phyloP scores from a whole-genome alignment of 2,797 vertebrate genomes.

The Myotis myotis region DNA sequence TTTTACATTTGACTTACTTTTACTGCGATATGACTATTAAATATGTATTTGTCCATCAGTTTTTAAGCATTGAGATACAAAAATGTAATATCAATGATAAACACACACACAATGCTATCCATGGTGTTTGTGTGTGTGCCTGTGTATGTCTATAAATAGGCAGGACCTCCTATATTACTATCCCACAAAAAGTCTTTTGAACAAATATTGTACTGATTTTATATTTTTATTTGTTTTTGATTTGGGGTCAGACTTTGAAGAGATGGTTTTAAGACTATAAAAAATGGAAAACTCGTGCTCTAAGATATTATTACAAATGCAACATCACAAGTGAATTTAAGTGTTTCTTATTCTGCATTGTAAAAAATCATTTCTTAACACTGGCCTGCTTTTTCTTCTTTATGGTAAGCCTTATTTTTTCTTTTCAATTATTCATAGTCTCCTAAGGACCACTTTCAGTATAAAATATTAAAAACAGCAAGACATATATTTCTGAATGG shows the following conservation, averaged over 20 bases:
- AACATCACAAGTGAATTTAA: slow-evolving; percentile 58
- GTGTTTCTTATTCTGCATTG: slow-evolving; percentile 52
- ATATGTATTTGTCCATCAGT: background rate
- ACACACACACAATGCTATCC: background rate
- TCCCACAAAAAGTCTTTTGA: background rate
- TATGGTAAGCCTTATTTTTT: slow-evolving; percentile 63
- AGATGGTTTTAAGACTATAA: slow-evolving; percentile 41
- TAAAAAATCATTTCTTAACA: slow-evolving; percentile 59
- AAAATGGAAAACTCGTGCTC: slow-evolving; percentile 39
- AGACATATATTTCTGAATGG: slow-evolving; percentile 68
- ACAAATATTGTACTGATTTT: background rate
- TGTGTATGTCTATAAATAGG: background rate
- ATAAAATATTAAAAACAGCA: slow-evolving; percentile 65
- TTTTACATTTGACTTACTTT: background rate
- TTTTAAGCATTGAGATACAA: background rate
- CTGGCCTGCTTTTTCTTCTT: slow-evolving; percentile 60
- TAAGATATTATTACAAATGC: slow-evolving; percentile 59
- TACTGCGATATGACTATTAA: background rate
- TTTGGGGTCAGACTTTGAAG: slow-evolving; percentile 36
- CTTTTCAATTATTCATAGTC: slow-evolving; percentile 75
- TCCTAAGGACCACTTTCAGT: slow-evolving; percentile 69
- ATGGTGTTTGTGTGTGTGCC: background rate
- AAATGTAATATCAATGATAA: background rate
- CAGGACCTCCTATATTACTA: fast-evolving
- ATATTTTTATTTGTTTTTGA: slow-evolving; percentile 7